Evolutionary conservation across 2,113 vertebrate genomes (phyloP), one percentile per base, ranked within the genome.

Genomic region (Tylochromis polylepis): DNA sequence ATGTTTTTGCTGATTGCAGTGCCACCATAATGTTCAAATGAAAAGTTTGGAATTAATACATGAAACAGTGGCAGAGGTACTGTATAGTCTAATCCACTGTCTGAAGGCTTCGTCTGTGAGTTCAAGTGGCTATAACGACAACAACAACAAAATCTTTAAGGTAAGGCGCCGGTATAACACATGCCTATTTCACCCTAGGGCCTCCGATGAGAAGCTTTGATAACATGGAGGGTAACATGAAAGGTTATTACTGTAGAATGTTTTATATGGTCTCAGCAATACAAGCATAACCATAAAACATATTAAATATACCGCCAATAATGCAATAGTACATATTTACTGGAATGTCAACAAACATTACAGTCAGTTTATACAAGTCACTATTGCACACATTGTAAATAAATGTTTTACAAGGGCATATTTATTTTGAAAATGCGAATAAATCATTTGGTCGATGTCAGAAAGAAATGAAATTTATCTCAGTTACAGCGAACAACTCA

Each of bases 1-100:
- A 20, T 31, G 27, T 27, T 51, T 77, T 51, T 31, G 70, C 70
- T 77, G 70, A 77, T 31, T 29, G 43, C 70, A 51, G 27, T 16
- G 6, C 27, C 27, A 12, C 70, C 24, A 51, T 51, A 51, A 77
- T 77, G 70, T 31, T 20, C 16, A 77, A 77, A 20, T 51, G 16
- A 31, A 77, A 77, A 31, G 70, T 77, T 77, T 77, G 43, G 70
- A 31, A 11, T 51, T 20, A 31, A 77, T 77, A 51, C 46, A 51
- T 77, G 70, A 75, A 75, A 20, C 24, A 51, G 15, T 51, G 43
- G 27, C 70, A 20, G 43, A 77, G 27, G 43, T 77, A 16, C 24
- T 29, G 24, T 75, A 51, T 75, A 51, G 43, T 75, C 18, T 51
- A 75, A 51, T 51, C 70, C 43, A 20, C 43, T 18, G 1, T 75